Base-by-base conservation (phyloP, 2,888 invertebrate genomes). In the Caenorhabditis zanzibari region DNA sequence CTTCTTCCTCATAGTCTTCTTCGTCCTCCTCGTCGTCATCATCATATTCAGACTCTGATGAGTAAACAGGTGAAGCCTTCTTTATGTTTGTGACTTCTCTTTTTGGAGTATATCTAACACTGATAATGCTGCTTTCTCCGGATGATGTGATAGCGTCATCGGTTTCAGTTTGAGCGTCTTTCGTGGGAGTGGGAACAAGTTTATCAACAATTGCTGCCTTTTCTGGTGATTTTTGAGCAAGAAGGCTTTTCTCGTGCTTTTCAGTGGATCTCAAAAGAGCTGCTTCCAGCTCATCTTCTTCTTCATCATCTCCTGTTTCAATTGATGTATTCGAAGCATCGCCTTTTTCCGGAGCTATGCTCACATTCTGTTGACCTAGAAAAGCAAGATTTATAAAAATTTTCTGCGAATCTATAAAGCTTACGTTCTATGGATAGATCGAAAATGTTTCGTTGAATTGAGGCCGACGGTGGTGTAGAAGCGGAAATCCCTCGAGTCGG, bases 261-360 rank as follows among this genome's bases (percentile, higher is more conserved):
- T 63, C 22, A 6, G 68, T 59, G 24, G 79, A 83, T 32, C 79
- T 74, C 10, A 69, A 24, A 26, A 83, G 64, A 14, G 83, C 83
- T 38, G 56, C 63, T 69, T 83, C 83, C 1, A 83, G 38, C 26
- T 79, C 66, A n/a, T 73, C 77, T 14, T 63, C 77, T 54, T 82
- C 79, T 12, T 72, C 72, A n/a, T 82, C 82, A n/a, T 82, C 82
- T 35, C 52, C 82, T 47, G 22, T n/a, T 14, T 75, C 71, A n/a
- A 38, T 47, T 10, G 61, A 54, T 22, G 56, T 52, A 9, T 47
- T 28, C 10, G 2, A 10, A 12, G 38, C 10, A 47, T 47, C 47
- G 4, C 47, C 19, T 47, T 47, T 47, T 19, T 47, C 47, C 6
- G 58, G 58, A 32, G 58, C 28, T 9, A 14, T 58, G 26, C 26